A percentile compares a stretch with the other conserved stretches of the same genome.
These are phyloP conservation scores for Oryctolagus cuniculus DNA, from an alignment of 2,113 vertebrate genomes.

Conservation along the genomic window DNA sequence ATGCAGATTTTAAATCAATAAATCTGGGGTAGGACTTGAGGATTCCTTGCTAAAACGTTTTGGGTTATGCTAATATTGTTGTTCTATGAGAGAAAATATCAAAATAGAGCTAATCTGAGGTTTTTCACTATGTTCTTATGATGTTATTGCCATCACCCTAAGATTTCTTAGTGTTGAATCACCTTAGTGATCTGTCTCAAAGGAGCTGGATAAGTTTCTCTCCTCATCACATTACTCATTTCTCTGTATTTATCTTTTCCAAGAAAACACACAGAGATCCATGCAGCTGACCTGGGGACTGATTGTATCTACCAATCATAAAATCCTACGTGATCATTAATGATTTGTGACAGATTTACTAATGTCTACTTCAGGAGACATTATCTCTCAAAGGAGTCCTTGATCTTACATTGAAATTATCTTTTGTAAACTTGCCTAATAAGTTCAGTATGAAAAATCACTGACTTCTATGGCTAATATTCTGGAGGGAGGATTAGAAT, in stretches of 20 bases:
- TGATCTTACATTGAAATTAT: conserved; percentile 19
- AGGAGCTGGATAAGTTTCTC: not conserved
- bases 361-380: conserved; percentile 10
- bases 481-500: not conserved
- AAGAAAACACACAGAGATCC: not conserved
- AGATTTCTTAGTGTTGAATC: not conserved
- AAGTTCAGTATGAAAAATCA: not conserved
- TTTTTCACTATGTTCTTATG: not conserved
- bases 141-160: not conserved
- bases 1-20: not conserved
- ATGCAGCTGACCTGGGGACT: not conserved
- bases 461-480: not conserved
- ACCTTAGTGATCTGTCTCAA: not conserved
- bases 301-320: not conserved
- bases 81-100: not conserved
- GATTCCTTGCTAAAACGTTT: not conserved
- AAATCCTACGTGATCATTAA: not conserved
- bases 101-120: not conserved
- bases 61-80: not conserved
- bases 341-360: not conserved
- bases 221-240: not conserved
- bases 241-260: not conserved
- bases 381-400: not conserved
- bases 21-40: not conserved
- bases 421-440: not conserved